A percentile compares a stretch with the other conserved stretches of the same genome.
These are phyloP conservation scores for Daboia siamensis DNA, from an alignment of 2,113 vertebrate genomes.

Conservation along the genomic window DNA sequence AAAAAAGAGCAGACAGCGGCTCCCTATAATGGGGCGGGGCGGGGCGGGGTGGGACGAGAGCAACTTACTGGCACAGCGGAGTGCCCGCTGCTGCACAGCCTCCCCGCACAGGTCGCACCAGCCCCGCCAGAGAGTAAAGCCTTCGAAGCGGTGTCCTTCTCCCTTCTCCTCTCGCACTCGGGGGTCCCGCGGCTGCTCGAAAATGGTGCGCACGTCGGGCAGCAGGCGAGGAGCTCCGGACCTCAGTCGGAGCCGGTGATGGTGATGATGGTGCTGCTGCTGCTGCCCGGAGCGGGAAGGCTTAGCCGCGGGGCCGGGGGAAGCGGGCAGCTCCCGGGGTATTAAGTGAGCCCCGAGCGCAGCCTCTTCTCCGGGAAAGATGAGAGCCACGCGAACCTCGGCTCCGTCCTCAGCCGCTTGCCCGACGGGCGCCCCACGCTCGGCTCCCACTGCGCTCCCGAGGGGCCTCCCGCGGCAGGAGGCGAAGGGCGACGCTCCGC, in stretches of 20 bases:
- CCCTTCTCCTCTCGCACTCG: conserved; percentile 73
- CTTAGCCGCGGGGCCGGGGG: neutral
- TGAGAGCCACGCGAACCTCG: conserved; percentile 17
- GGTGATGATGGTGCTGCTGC: neutral
- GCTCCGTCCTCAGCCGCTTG: neutral
- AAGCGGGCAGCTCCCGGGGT: neutral
- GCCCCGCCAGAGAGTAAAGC: conserved; percentile 65
- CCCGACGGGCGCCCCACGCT: neutral
- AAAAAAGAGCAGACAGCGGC: neutral
- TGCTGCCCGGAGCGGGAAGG: conserved; percentile 48
- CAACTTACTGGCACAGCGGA: conserved; percentile 86
- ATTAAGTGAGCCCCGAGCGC: neutral
- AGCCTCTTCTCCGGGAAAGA: neutral
- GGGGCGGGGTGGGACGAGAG: fast-evolving
- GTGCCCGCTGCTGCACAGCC: conserved; percentile 72
- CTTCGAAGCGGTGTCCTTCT: conserved; percentile 79
- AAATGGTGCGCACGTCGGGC: conserved; percentile 85
- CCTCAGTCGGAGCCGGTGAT: conserved; percentile 50
- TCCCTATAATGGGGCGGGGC: fast-evolving
- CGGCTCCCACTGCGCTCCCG: neutral
- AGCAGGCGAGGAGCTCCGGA: conserved; percentile 67
- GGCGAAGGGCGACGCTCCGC: neutral
- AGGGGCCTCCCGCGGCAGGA: neutral
- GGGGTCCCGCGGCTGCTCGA: conserved; percentile 70
- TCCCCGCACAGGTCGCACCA: conserved; percentile 87